These are phyloP conservation scores for Oenanthe melanoleuca DNA, from an alignment of 2,113 vertebrate genomes.

Conservation along the genomic window DNA sequence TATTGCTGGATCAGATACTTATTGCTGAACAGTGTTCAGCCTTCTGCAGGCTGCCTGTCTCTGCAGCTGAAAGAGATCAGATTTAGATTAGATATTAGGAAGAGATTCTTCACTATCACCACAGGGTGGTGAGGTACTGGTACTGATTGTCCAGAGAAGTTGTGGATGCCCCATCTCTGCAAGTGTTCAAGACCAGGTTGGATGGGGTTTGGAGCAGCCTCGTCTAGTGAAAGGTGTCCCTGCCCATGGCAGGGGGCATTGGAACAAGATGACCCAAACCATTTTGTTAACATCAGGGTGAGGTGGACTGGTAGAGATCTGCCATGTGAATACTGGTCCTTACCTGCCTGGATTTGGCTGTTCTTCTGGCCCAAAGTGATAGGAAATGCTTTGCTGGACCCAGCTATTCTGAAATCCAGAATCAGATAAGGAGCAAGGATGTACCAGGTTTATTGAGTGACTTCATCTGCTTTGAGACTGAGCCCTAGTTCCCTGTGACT, in stretches of 20 bases:
- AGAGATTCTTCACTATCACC: neutral
- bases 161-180: neutral
- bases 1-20: neutral
- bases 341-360: neutral
- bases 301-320: neutral
- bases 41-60: neutral
- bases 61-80: neutral
- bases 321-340: neutral
- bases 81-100: neutral
- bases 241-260: neutral
- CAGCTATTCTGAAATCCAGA: neutral
- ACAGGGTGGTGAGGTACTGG: neutral
- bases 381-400: neutral
- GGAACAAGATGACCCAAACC: neutral
- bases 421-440: neutral
- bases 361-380: neutral
- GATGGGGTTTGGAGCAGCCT: neutral
- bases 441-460: neutral
- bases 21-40: neutral
- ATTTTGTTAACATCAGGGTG: neutral
- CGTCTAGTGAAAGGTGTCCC: neutral
- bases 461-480: neutral
- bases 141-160: neutral
- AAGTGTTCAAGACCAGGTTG: neutral
- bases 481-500: neutral